Conservation (phyloP, 2,797 vertebrate genomes). For the Siniperca scherzeri region DNA sequence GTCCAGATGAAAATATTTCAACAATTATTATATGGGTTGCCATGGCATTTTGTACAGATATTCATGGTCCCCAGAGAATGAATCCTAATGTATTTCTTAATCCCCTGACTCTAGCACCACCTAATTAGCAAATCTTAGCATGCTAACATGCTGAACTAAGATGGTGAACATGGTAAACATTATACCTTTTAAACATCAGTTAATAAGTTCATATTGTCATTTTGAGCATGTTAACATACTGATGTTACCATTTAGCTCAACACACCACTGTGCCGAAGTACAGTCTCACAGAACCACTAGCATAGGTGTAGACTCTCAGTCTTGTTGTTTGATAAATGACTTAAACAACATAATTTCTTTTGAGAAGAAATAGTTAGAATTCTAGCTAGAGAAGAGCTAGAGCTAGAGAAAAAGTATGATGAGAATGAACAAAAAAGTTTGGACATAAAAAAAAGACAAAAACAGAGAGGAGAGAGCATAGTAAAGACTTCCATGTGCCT, state of each 20-base stretch:
- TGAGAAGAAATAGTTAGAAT: neutral
- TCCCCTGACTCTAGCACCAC: neutral
- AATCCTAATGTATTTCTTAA: neutral
- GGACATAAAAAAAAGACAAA: neutral
- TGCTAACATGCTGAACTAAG: neutral
- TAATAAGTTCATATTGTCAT: neutral
- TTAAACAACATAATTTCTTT: neutral
- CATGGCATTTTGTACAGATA: neutral
- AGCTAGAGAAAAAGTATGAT: neutral
- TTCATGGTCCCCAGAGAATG: neutral
- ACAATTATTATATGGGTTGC: neutral
- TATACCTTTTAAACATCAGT: neutral
- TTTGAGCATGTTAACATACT: neutral
- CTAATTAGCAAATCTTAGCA: neutral
- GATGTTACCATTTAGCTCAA: no score
- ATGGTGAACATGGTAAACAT: neutral
- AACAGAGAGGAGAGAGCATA: neutral
- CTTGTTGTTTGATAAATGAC: neutral
- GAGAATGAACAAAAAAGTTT: neutral
- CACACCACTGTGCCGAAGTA: neutral
- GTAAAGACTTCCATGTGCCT: neutral
- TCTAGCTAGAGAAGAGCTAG: neutral
- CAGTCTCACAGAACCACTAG: neutral
- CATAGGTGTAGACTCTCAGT: no score
- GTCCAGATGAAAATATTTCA: neutral